These are phyloP conservation scores for Bujurquina vittata DNA, from an alignment of 2,113 vertebrate genomes.

Conservation along the genomic window DNA sequence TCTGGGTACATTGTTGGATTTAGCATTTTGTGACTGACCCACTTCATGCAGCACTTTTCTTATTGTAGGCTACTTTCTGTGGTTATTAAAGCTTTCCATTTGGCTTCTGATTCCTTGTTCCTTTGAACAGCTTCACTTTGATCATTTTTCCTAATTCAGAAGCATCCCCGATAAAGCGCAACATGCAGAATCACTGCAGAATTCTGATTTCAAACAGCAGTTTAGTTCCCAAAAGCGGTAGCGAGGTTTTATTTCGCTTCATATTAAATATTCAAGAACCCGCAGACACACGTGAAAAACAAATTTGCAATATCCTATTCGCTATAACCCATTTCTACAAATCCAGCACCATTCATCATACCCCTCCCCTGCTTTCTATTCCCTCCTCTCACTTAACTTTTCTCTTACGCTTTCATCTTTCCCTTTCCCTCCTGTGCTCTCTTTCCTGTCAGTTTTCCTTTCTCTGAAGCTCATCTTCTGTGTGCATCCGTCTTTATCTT, in stretches of 20 bases:
- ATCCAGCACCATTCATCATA: background rate
- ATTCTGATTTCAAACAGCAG: background rate
- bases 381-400: background rate
- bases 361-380: background rate
- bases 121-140: background rate
- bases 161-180: background rate
- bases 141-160: no score
- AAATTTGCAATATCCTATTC: background rate
- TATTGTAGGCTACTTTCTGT: background rate
- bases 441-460: background rate
- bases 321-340: background rate
- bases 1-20: no score
- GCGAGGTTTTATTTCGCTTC: background rate
- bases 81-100: rapidly evolving
- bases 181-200: background rate
- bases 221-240: no score
- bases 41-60: no score
- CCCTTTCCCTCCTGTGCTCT: background rate
- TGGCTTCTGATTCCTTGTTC: background rate
- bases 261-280: background rate
- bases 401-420: background rate
- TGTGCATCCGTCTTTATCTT: conserved; percentile 3
- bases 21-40: no score
- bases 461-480: background rate
- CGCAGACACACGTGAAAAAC: background rate